Evolutionary conservation across 2,113 vertebrate genomes (phyloP).

Genomic region (Lutjanus erythropterus): DNA sequence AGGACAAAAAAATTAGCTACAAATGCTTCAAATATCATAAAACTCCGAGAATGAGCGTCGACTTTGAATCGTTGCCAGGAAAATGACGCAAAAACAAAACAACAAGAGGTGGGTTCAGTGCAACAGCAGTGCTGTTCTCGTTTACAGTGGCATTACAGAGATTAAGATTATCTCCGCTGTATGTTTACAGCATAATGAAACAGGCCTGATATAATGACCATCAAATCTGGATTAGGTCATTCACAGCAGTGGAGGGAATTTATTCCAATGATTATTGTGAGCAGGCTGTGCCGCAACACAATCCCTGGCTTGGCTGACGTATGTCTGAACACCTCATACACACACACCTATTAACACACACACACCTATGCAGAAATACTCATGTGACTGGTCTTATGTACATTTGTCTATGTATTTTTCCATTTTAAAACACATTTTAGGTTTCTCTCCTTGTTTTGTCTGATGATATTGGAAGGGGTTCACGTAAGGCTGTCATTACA

Average conservation of each 20-base stretch:
- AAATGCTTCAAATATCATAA: background rate
- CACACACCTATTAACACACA: conserved; percentile 34
- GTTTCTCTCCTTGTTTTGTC: background rate
- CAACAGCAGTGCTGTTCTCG: conserved; percentile 50
- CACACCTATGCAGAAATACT: background rate
- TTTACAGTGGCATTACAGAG: conserved; percentile 78
- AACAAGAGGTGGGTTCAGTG: conserved; percentile 22
- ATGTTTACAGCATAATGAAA: conserved; percentile 81
- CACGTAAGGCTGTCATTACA: too few species aligned
- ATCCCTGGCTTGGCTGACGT: conserved; percentile 49
- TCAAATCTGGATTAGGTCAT: conserved; percentile 86
- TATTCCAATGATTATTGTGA: conserved; percentile 71
- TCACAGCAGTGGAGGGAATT: conserved; percentile 71
- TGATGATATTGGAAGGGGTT: too few species aligned
- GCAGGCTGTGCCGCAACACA: conserved; percentile 58
- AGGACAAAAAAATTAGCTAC: background rate
- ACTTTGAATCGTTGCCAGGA: background rate
- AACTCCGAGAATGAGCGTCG: background rate
- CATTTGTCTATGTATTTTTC: background rate
- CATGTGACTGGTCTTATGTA: background rate
- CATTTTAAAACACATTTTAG: background rate
- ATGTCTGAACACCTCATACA: conserved; percentile 32
- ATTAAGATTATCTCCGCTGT: conserved; percentile 82
- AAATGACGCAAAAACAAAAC: conserved; percentile 5
- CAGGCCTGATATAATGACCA: conserved; percentile 80